Base-by-base conservation (phyloP, 2,797 vertebrate species). In the Syngnathus rostellatus region DNA sequence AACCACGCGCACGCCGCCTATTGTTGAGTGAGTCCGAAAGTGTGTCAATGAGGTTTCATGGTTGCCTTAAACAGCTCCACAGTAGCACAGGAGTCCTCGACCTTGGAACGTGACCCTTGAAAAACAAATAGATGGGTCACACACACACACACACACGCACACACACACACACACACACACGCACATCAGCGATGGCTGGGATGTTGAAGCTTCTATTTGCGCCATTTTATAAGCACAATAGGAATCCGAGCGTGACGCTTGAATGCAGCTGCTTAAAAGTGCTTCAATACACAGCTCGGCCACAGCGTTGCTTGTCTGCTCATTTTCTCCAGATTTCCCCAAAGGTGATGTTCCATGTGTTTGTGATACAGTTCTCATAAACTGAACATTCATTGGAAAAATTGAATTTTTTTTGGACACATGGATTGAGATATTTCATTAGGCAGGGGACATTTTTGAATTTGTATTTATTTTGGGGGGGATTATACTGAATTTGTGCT, bases 21-120 rank as follows among this genome's bases (percentile, higher is more conserved):
- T 84, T 87, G 84, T 88, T 80, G 81, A 81, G 81, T 80, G 81
- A 84, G 81, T 83, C 75, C 72, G 72, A 81, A 84, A 86, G 85
- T 88, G 82, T 87, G 86, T 85, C 86, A 85, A 70, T 84, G 78
- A 81, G 84, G 83, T 84, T 89, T 85, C 85, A 86, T 73, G 78
- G 79, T 88, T 65, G 67, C 78, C 70, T 81, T 79, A 81, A 85
- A 82, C 77, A 83, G 80, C 79, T 79, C 72, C 69, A 66, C 62
- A 67, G 70, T 75, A 72, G 75, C 73, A 71, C 40, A 48, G 62
- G 7, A 78, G 63, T 69, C 59, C 1, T 83, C 74, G 68, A 75
- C 75, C 80, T 77, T 76, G 76, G 67, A 71, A 72, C 5, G 9
- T 76, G 80, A 83, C 72, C 59, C 70, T 66, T 63, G 63, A 53